Evolutionary conservation across 1,140 invertebrate genomes (phyloP).

Genomic region (Drosophila hydei): DNA sequence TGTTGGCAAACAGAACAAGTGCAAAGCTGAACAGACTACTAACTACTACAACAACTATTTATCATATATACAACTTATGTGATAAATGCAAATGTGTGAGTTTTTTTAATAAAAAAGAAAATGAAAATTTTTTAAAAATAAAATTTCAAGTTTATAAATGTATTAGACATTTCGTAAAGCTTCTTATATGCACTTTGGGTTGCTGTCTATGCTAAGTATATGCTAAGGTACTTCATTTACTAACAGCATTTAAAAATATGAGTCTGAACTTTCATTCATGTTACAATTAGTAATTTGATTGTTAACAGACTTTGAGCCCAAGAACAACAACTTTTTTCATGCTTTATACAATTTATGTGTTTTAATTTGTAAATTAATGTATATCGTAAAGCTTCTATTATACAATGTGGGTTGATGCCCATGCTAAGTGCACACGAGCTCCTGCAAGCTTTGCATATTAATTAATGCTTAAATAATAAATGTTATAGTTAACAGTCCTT

Average conservation of each 20-base stretch:
- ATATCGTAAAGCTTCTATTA: slow-evolving; percentile 5
- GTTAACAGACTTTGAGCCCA: too few species aligned
- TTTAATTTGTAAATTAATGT: slow-evolving; percentile 2
- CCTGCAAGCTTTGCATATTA: slow-evolving; percentile 11
- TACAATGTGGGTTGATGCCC: slow-evolving; percentile 23
- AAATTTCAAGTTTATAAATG: slow-evolving; percentile 40
- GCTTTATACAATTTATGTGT: too few species aligned
- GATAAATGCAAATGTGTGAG: slow-evolving; percentile 51
- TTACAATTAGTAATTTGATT: too few species aligned
- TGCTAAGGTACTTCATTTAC: too few species aligned
- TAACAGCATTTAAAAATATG: too few species aligned
- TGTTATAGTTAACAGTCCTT: neutral
- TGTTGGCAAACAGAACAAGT: slow-evolving; percentile 63
- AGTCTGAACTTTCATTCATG: too few species aligned
- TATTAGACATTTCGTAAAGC: slow-evolving; percentile 7
- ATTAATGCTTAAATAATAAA: neutral
- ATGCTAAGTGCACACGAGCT: slow-evolving; percentile 4
- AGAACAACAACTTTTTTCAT: too few species aligned
- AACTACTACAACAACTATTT: slow-evolving; percentile 30
- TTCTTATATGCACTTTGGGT: slow-evolving; percentile 7
- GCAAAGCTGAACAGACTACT: slow-evolving; percentile 57
- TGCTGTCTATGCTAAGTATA: slow-evolving; percentile 19
- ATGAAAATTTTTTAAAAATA: slow-evolving; percentile 31
- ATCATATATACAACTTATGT: slow-evolving; percentile 47
- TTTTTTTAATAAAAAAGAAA: neutral